Conservation (phyloP, 2,888 invertebrate genomes). For the Agrochola lota region DNA sequence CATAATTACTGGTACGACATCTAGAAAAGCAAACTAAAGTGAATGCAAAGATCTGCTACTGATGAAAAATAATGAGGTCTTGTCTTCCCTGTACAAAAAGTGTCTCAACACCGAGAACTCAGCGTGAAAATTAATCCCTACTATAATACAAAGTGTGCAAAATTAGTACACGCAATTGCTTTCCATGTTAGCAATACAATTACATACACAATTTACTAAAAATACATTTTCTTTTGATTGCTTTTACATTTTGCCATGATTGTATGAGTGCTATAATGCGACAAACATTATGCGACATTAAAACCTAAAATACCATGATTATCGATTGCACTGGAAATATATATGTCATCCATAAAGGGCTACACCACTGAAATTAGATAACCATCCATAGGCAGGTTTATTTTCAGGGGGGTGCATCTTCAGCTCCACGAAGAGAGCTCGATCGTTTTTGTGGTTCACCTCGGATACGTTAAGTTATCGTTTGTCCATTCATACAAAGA, state of each 20-base stretch:
- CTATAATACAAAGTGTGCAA: not conserved
- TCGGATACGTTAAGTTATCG: too few relatives aligned
- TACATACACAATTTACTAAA: not conserved
- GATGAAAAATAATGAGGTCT: not conserved
- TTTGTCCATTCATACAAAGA: too few relatives aligned
- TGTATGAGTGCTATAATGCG: not conserved
- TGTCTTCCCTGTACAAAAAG: not conserved
- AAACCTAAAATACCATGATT: not conserved
- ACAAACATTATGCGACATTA: conserved; percentile 4
- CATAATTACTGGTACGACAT: not conserved
- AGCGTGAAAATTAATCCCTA: not conserved
- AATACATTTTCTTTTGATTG: conserved; percentile 35
- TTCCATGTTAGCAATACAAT: conserved; percentile 4
- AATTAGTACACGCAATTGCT: not conserved
- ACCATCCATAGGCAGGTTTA: not conserved
- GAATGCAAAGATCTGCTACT: too few relatives aligned
- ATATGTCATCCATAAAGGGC: not conserved
- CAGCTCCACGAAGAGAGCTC: too few relatives aligned
- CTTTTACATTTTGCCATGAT: conserved; percentile 12
- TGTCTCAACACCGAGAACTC: not conserved
- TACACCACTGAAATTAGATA: not conserved
- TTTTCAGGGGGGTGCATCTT: too few relatives aligned
- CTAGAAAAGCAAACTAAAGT: not conserved
- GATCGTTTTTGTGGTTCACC: too few relatives aligned
- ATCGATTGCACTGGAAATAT: not conserved